phyloP scores from a whole-genome alignment of 2,888 invertebrate species.

The Drosophila demipolita region DNA sequence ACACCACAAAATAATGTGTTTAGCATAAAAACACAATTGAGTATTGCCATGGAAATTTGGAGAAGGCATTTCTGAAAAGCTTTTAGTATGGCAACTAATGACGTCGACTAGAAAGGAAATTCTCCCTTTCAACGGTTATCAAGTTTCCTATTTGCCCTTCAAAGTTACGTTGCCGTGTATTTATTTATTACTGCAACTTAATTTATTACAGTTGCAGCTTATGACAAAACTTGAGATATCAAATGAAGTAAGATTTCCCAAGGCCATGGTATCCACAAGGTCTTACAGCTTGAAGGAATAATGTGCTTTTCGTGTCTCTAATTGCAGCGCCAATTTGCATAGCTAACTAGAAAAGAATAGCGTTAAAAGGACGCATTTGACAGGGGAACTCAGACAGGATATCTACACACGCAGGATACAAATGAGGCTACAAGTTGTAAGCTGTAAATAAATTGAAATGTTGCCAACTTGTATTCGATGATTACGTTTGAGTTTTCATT shows the following conservation, averaged over 20 bases:
- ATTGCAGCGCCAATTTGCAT: conserved; percentile 33
- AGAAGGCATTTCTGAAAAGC: background rate
- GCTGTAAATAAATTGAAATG: conserved; percentile 43
- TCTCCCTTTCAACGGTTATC: background rate
- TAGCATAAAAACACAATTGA: background rate
- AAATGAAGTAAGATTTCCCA: conserved; percentile 1
- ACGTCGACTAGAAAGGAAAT: background rate
- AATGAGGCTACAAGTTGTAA: conserved; percentile 31
- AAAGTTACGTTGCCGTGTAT: background rate
- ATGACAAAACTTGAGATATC: conserved; percentile 10
- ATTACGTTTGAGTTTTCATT: conserved; percentile 1
- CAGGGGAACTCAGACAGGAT: background rate
- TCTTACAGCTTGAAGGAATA: background rate
- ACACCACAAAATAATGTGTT: background rate
- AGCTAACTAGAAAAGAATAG: conserved; percentile 3
- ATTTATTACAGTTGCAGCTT: conserved; percentile 26
- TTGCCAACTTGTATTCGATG: conserved; percentile 14
- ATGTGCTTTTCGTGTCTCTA: conserved; percentile 27
- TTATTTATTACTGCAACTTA: background rate
- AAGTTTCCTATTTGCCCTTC: background rate
- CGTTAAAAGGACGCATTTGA: conserved; percentile 1
- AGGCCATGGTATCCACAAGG: conserved; percentile 3
- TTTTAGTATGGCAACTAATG: background rate
- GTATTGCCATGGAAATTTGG: background rate
- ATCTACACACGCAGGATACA: background rate